phyloP scores from a whole-genome alignment of 2,113 vertebrate species.

The Cinclus mexicanus region DNA sequence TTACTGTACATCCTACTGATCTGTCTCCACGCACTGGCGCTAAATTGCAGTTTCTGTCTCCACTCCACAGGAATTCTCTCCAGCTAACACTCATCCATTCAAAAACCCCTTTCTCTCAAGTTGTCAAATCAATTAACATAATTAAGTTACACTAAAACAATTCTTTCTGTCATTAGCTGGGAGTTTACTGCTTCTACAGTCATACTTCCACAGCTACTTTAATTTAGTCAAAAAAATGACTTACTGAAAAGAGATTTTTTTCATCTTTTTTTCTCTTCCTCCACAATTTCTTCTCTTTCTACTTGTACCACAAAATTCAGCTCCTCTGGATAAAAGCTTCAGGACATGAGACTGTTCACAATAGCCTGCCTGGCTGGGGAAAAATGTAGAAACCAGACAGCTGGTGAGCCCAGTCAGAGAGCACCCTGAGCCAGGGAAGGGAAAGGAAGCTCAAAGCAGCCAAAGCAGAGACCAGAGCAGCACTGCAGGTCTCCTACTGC shows the following conservation, averaged over 20 bases:
- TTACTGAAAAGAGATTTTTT: neutral
- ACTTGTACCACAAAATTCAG: neutral
- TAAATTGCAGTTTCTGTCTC: constrained; percentile 38
- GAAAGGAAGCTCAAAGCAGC: neutral
- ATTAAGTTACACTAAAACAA: constrained; percentile 47
- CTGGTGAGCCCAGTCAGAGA: neutral
- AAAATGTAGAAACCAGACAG: neutral
- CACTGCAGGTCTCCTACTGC: neutral
- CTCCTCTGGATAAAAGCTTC: neutral
- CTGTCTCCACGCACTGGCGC: neutral
- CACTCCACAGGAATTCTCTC: constrained; percentile 34
- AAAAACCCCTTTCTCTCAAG: constrained; percentile 1
- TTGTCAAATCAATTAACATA: constrained; percentile 48
- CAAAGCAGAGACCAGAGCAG: accelerated
- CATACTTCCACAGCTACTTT: neutral
- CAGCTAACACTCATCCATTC: constrained; percentile 36
- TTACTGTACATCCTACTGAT: constrained; percentile 57
- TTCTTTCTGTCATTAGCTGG: constrained; percentile 24
- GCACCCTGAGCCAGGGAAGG: neutral
- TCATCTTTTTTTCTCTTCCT: neutral
- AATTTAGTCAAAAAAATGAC: neutral
- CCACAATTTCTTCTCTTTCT: neutral
- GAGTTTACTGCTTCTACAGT: neutral
- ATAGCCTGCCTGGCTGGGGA: accelerated
- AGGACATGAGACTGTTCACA: neutral